These are phyloP conservation scores for Carposina sasakii DNA, from an alignment of 1,140 invertebrate genomes.

Conservation along the genomic window DNA sequence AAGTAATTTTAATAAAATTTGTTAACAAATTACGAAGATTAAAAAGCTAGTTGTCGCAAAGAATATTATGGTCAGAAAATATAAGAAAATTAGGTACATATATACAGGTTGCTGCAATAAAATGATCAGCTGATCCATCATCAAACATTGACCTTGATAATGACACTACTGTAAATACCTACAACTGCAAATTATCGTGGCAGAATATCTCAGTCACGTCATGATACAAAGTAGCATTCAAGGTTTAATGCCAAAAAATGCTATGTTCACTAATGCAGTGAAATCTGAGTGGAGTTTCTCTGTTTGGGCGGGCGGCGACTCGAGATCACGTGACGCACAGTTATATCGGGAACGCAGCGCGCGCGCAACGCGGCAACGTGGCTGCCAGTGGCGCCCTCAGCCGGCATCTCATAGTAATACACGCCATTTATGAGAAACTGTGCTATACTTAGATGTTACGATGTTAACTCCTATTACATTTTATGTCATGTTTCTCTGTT, in stretches of 20 bases:
- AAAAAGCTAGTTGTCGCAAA: too few relatives aligned
- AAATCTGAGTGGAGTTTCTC: constrained; percentile 68
- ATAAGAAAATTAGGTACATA: too few relatives aligned
- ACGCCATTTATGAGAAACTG: constrained; percentile 58
- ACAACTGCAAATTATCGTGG: too few relatives aligned
- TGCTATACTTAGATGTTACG: constrained; percentile 56
- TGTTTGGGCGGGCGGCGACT: constrained; percentile 65
- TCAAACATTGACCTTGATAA: constrained; percentile 36
- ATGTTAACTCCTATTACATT: constrained; percentile 27
- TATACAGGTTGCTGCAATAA: constrained; percentile 3
- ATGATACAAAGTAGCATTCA: too few relatives aligned
- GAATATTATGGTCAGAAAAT: too few relatives aligned
- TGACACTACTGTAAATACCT: too few relatives aligned
- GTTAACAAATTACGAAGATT: too few relatives aligned
- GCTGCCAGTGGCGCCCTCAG: constrained; percentile 35
- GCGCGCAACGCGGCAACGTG: constrained; percentile 40
- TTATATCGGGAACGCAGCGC: constrained; percentile 63
- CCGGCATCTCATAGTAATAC: constrained; percentile 52
- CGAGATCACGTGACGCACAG: constrained; percentile 58
- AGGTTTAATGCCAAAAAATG: too few relatives aligned
- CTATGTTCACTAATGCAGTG: constrained; percentile 47
- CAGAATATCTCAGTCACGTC: too few relatives aligned
- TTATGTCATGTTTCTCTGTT: constrained; percentile 24
- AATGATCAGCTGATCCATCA: constrained; percentile 30
- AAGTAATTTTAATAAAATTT: too few relatives aligned